Evolutionary conservation across 2,113 vertebrate genomes (phyloP).

Genomic region (Anseranas semipalmata): DNA sequence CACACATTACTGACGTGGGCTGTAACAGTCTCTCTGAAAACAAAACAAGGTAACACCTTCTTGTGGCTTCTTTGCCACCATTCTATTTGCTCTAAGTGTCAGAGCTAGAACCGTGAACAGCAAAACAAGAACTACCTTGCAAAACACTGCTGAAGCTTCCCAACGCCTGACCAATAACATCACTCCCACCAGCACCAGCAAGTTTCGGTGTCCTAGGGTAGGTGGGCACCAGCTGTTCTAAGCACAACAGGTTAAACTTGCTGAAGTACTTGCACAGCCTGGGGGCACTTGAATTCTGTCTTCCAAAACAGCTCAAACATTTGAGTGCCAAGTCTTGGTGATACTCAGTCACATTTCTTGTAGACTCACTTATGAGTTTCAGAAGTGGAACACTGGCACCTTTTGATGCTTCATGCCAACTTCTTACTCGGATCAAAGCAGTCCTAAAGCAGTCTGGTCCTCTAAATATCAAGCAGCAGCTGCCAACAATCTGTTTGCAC

Average conservation of each 20-base stretch:
- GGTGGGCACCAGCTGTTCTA: not conserved
- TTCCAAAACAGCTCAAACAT: not conserved
- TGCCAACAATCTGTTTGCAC: slow-evolving; percentile 41
- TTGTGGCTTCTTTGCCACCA: no score
- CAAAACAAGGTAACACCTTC: not conserved
- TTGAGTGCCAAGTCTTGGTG: not conserved
- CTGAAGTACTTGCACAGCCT: not conserved
- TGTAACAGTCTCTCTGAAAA: not conserved
- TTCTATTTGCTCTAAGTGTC: not conserved
- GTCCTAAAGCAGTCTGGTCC: not conserved
- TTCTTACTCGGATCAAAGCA: not conserved
- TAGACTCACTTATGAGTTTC: not conserved
- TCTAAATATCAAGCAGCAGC: slow-evolving; percentile 43
- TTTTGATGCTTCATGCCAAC: not conserved
- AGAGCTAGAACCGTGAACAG: not conserved
- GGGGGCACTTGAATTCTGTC: not conserved
- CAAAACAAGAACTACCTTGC: not conserved
- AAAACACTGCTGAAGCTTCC: not conserved
- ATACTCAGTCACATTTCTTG: not conserved
- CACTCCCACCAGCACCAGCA: not conserved
- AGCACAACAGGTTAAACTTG: not conserved
- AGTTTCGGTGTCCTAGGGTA: not conserved
- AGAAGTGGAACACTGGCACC: not conserved
- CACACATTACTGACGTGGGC: no score
- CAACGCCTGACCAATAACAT: not conserved